These are phyloP conservation scores for Etheostoma cragini DNA, from an alignment of 2,113 vertebrate genomes.

Conservation along the genomic window DNA sequence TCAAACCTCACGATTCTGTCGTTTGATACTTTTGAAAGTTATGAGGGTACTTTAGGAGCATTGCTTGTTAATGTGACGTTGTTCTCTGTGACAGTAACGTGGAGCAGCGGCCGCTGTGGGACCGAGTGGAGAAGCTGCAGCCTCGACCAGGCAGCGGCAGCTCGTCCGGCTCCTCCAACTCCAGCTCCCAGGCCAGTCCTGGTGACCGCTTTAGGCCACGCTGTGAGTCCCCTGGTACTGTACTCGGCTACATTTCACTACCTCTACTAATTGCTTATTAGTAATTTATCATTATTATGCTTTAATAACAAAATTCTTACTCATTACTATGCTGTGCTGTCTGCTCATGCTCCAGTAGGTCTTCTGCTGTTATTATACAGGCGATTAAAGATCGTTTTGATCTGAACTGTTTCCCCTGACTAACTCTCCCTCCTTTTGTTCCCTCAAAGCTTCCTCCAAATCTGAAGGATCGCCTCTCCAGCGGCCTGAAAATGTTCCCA, in stretches of 20 bases:
- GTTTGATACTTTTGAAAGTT: neutral
- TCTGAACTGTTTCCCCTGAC: constrained; percentile 26
- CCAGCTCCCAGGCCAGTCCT: constrained; percentile 92
- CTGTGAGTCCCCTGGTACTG: constrained; percentile 87
- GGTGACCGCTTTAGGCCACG: constrained; percentile 94
- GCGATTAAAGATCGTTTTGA: neutral
- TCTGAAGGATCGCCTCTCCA: constrained; percentile 95
- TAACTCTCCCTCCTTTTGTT: constrained; percentile 48
- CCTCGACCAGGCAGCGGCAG: constrained; percentile 95
- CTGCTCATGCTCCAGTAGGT: neutral
- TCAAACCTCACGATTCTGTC: neutral
- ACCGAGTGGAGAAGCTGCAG: constrained; percentile 96
- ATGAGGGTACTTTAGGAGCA: neutral
- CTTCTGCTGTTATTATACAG: neutral
- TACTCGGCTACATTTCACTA: constrained; percentile 8
- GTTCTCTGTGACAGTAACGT: constrained; percentile 80
- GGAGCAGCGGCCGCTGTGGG: constrained; percentile 95
- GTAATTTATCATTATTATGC: neutral
- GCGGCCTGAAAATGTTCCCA: constrained; percentile 89
- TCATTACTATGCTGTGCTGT: neutral
- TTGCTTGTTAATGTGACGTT: neutral
- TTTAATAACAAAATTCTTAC: neutral
- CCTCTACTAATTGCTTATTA: constrained; percentile 8
- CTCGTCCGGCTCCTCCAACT: constrained; percentile 93
- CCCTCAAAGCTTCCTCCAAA: constrained; percentile 91